Evolutionary conservation across 2,888 invertebrate species (phyloP), one percentile per base, ranked within the genome.

Genomic region (Halictus quadricinctus): DNA sequence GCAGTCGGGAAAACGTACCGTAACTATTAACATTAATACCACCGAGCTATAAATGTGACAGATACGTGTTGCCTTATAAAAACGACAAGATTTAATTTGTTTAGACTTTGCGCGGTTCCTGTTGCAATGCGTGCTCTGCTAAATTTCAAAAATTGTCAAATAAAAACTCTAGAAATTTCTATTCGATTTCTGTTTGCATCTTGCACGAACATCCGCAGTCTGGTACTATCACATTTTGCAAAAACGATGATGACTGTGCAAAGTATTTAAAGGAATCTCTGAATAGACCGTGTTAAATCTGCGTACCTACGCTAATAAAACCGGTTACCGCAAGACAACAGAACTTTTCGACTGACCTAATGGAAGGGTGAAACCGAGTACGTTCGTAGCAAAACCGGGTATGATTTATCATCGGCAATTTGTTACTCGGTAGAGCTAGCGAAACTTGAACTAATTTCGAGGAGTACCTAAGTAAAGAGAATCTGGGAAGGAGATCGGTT

Each of bases 381-480:
- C 8, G 64, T 29, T 18, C 18, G 8, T 18, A 29, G 41, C 10
- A 69, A 69, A 69, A 36, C 12, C 36, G 10, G 41, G 69, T 36
- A 41, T 41, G 69, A 25, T 50, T 18, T 78, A 69, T 46, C 46
- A 50, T 78, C 10, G 13, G 60, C 29, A 81, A 72, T 72, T 72
- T 46, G 70, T 70, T 70, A 70, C 72, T 8, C 46, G 46, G 15
- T 3, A 18, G 18, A 25, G 48, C 50, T 21, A 72, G 41, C 54
- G 50, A 13, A 36, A 64, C n/a, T 48, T 29, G 25, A 64, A 82
- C 69, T 83, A 84, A 84, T 84, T 83, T 83, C 84, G 18, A 21
- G 25, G 64, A 58, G 15, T 64, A 48, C 18, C 29, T 50, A 74
- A 43, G 66, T 46, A 75, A 79, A 72, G 64, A 66, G 21, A 64